These are phyloP conservation scores for Mesoligia furuncula DNA, from an alignment of 2,888 invertebrate genomes.

Conservation along the genomic window DNA sequence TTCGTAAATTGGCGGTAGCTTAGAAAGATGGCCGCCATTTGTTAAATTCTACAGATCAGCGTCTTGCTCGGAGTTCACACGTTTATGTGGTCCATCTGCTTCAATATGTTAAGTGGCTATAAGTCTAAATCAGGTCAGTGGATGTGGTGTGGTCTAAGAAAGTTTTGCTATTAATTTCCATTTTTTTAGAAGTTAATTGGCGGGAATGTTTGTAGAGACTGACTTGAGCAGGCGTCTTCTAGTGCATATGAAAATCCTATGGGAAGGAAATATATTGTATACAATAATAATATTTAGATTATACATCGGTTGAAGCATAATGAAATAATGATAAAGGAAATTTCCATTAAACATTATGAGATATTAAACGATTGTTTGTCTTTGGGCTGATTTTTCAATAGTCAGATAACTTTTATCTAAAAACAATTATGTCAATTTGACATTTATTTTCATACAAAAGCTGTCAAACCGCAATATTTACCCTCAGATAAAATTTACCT, in stretches of 20 bases:
- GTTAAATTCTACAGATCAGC: slow-evolving; percentile 71
- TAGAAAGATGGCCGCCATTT: slow-evolving; percentile 73
- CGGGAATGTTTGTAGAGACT: not conserved
- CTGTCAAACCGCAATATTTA: no score
- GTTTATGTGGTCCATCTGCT: slow-evolving; percentile 59
- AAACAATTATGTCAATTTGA: no score
- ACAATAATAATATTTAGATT: not conserved
- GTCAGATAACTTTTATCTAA: no score
- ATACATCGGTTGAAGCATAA: no score
- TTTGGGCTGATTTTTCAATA: no score
- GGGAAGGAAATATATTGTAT: not conserved
- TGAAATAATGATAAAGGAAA: not conserved
- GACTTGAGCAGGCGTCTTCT: not conserved
- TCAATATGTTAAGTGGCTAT: slow-evolving; percentile 64
- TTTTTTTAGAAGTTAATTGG: slow-evolving; percentile 3
- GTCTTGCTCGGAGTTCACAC: slow-evolving; percentile 29
- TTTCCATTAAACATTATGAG: not conserved
- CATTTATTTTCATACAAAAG: no score
- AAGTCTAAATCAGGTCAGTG: slow-evolving; percentile 56
- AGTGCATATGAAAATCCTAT: not conserved
- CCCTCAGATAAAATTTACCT: no score
- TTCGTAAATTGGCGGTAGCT: slow-evolving; percentile 66
- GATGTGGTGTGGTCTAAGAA: slow-evolving; percentile 19
- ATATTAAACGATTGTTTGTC: not conserved
- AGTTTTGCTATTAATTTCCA: not conserved